Evolutionary conservation across 92 coral and sea anemone genomes (phyloP).

Genomic region (Ricordea florida): DNA sequence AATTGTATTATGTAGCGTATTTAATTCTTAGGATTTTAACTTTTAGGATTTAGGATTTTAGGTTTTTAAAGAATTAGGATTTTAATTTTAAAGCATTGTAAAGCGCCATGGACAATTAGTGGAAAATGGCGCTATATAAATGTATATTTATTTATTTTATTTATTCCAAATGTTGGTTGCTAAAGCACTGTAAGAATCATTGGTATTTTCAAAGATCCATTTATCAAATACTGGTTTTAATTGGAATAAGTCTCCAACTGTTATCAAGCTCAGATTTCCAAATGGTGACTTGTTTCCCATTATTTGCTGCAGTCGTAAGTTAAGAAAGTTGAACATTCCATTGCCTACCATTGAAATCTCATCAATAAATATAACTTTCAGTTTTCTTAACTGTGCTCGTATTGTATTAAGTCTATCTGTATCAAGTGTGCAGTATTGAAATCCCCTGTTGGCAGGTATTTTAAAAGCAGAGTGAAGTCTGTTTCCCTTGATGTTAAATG

Average conservation of each 20-base stretch:
- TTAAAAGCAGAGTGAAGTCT: slow-evolving; percentile 57
- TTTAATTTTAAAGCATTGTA: no score
- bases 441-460: slow-evolving; percentile 63
- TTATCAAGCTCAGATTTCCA: slow-evolving; percentile 57
- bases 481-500: slow-evolving; percentile 47
- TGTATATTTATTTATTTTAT: no score
- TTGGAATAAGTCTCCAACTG: slow-evolving; percentile 71
- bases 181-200: slow-evolving; percentile 45
- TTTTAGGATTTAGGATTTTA: no score
- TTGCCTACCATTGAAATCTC: slow-evolving; percentile 79
- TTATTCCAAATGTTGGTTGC: slow-evolving; percentile 62
- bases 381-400: slow-evolving; percentile 18
- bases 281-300: slow-evolving; percentile 60
- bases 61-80: no score
- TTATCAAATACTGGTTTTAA: slow-evolving; percentile 68
- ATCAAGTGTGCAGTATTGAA: slow-evolving; percentile 43
- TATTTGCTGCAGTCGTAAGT: slow-evolving; percentile 64
- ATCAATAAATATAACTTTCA: slow-evolving; percentile 45
- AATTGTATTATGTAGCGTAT: no score
- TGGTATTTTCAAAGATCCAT: slow-evolving; percentile 55
- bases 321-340: slow-evolving; percentile 72
- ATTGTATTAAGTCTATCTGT: slow-evolving; percentile 53
- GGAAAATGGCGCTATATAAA: no score
- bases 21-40: no score
- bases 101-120: no score